phyloP scores from a whole-genome alignment of 2,113 vertebrate species.

The Chitala chitala region DNA sequence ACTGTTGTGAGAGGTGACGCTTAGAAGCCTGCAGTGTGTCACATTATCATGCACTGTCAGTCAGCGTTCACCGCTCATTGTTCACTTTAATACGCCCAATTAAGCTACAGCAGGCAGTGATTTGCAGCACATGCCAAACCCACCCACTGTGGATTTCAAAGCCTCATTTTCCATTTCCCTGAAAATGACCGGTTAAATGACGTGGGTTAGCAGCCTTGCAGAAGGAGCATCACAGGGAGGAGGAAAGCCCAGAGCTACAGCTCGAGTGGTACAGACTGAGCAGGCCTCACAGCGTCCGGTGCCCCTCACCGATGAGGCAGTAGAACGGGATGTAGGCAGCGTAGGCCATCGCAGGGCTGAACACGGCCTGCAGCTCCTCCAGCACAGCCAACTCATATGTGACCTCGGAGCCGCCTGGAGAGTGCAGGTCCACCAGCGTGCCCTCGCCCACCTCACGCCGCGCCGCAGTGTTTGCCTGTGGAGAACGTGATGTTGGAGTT shows the following conservation, averaged over 20 bases:
- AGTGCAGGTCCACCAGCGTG: constrained; percentile 64
- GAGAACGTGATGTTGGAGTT: not conserved
- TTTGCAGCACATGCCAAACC: too few species aligned
- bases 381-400: constrained; percentile 69
- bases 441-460: constrained; percentile 64
- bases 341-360: constrained; percentile 90
- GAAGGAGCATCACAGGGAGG: not conserved
- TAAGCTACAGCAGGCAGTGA: too few species aligned
- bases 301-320: constrained; percentile 79
- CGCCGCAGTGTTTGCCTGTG: constrained; percentile 52
- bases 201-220: too few species aligned
- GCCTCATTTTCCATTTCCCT: too few species aligned
- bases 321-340: constrained; percentile 89
- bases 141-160: too few species aligned
- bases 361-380: constrained; percentile 86
- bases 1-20: too few species aligned
- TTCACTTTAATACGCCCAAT: too few species aligned
- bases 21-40: too few species aligned
- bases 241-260: not conserved
- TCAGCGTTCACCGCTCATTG: too few species aligned
- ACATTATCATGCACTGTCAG: too few species aligned
- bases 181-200: too few species aligned
- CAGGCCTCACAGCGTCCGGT: not conserved
- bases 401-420: constrained; percentile 56
- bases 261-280: not conserved